A percentile compares a stretch with the other conserved stretches of the same genome.
phyloP scores from a whole-genome alignment of 2,888 invertebrate genomes.

The Tipula unca region DNA sequence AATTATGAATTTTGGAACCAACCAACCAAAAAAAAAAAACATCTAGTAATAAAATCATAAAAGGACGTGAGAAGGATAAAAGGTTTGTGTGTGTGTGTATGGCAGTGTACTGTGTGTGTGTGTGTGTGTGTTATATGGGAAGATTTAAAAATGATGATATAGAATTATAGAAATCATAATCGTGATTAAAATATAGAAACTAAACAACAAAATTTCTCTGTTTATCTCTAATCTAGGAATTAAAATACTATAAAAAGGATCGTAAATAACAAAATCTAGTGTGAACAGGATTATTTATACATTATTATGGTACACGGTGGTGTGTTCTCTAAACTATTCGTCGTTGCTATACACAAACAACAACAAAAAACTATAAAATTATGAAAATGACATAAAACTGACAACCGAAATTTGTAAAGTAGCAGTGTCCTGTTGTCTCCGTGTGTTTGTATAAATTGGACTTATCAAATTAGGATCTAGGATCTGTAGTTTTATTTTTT shows the following conservation, averaged over 20 bases:
- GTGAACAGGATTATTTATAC: constrained; percentile 14
- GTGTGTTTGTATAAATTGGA: not conserved
- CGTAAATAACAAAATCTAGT: not conserved
- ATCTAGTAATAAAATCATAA: not conserved
- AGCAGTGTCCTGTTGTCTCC: not conserved
- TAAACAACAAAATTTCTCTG: not conserved
- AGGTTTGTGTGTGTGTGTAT: not conserved
- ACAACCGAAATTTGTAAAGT: not conserved
- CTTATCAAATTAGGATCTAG: not conserved
- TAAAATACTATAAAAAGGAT: not conserved
- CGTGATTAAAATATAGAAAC: not conserved
- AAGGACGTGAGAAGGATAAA: not conserved
- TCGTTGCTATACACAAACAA: not conserved
- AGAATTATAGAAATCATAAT: not conserved
- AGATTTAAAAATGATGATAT: not conserved
- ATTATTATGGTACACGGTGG: too few species aligned
- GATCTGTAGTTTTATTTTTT: not conserved
- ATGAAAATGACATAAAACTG: not conserved
- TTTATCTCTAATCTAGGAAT: not conserved
- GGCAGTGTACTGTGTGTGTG: too few species aligned
- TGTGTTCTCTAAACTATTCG: not conserved
- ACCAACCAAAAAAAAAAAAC: not conserved
- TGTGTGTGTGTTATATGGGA: not conserved
- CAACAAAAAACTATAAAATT: not conserved
- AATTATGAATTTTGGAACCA: not conserved